These are phyloP conservation scores for Heliconius charithonia DNA, from an alignment of 2,888 invertebrate genomes.

Conservation along the genomic window DNA sequence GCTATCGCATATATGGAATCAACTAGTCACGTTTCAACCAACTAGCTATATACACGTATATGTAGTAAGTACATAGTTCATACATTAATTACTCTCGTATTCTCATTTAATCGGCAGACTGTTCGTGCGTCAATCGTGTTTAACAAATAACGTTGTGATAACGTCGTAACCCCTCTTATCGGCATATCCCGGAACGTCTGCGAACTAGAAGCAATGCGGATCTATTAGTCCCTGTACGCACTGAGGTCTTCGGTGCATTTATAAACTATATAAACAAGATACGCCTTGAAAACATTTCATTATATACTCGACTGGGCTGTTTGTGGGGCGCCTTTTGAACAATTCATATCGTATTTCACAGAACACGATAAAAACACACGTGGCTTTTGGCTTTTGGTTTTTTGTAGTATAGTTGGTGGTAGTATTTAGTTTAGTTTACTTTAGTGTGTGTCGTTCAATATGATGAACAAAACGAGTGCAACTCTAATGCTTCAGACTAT, in stretches of 20 bases:
- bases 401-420: conserved; percentile 46
- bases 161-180: conserved; percentile 79
- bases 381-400: conserved; percentile 45
- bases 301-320: conserved; percentile 62
- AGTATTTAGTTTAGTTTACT: conserved; percentile 36
- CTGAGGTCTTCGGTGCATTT: conserved; percentile 61
- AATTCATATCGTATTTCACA: conserved; percentile 52
- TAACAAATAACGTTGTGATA: conserved; percentile 77
- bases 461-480: conserved; percentile 79
- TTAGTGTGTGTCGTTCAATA: conserved; percentile 52
- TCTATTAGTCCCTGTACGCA: conserved; percentile 63
- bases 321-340: conserved; percentile 48
- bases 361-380: conserved; percentile 53
- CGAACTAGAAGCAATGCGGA: conserved; percentile 65
- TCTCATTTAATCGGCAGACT: conserved; percentile 65
- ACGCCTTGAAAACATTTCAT: conserved; percentile 59
- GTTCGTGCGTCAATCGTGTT: conserved; percentile 80
- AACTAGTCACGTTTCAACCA: background rate
- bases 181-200: conserved; percentile 81
- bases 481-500: conserved; percentile 80
- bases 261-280: conserved; percentile 70
- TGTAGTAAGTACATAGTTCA: conserved; percentile 24
- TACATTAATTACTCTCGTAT: conserved; percentile 40
- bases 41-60: conserved; percentile 17
- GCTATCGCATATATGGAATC: background rate